A percentile compares a stretch with the other conserved stretches of the same genome.
phyloP scores from a whole-genome alignment of 2,113 vertebrate species.

The Catharus fuscescens region DNA sequence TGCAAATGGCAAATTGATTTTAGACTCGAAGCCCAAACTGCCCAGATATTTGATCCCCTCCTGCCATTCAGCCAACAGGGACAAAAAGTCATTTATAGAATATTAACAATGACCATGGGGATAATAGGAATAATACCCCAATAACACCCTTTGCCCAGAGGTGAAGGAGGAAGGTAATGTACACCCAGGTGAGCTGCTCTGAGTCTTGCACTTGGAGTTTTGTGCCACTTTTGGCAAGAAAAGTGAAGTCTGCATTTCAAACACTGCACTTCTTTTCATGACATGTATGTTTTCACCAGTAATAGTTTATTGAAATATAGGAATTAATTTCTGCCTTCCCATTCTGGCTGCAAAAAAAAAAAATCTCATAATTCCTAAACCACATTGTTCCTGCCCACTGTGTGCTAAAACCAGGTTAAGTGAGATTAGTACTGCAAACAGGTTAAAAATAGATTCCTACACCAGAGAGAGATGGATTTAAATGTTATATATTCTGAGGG shows the following conservation, averaged over 20 bases:
- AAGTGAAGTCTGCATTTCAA: background rate
- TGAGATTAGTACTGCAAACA: constrained; percentile 10
- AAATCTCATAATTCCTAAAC: background rate
- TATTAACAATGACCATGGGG: background rate
- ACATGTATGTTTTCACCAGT: background rate
- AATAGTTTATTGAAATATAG: background rate
- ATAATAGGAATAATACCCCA: background rate
- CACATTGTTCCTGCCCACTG: background rate
- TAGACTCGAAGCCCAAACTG: background rate
- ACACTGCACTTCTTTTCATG: background rate
- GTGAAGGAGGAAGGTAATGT: background rate
- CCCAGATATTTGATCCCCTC: background rate
- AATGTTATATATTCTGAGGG: constrained; percentile 1
- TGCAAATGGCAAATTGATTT: background rate
- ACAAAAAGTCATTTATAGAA: background rate
- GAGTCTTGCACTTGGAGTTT: background rate
- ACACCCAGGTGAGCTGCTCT: background rate
- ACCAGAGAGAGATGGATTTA: background rate
- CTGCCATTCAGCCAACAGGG: background rate
- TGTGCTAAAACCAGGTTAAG: constrained; percentile 22
- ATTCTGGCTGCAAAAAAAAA: background rate
- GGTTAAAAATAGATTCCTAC: constrained; percentile 43
- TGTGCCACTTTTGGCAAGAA: background rate
- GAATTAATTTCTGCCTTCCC: background rate
- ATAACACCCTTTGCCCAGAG: background rate